Evolutionary conservation across 2,888 invertebrate genomes (phyloP), one percentile per base, ranked within the genome.

Genomic region (Oscheius sp.): DNA sequence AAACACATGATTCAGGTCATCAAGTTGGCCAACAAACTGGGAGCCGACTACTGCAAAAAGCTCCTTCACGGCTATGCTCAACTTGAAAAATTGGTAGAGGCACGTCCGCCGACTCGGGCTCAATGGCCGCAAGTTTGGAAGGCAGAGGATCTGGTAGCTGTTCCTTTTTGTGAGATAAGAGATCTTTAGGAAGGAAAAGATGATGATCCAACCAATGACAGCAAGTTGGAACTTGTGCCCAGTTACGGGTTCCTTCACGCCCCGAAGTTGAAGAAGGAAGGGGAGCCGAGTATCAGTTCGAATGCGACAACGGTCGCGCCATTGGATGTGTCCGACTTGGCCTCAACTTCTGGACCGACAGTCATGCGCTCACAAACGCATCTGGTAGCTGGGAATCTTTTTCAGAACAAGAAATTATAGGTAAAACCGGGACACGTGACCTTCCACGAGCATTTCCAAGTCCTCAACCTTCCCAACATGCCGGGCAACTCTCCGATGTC

Each of bases 41-140:
- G 68, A 0, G 68, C 53, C 10, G 55, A 55, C n/a, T 68, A 53
- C 29, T 68, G 37, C 42, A 68, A 55, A 33, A 68, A 68, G 47
- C 37, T 68, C 3, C 55, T 68, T 10, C 68, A 68, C 21, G 53
- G 55, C 29, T 65, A 65, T 51, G 65, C 65, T 1, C 65, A 65
- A 10, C n/a, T 68, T 37, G 68, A 68, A 13, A 68, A 68, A 21
- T n/a, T 68, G 37, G 35, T 68, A 50, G 55, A 68, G 42, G 32
- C 32, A 7, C 68, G 68, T 3, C 68, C 68, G 5, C 68, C 68
- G 4, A 68, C 68, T 9, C 10, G 68, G 29, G 68, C 68, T 5
- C 68, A 68, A 53, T 68, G 68, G 68, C 68, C 68, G 33, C 55
- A 53, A 13, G 21, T 68, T 37, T 68, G 68, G 68, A 53, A 55